Evolutionary conservation across 1,140 invertebrate species (phyloP).

Genomic region (Lutraria rhynchaena): DNA sequence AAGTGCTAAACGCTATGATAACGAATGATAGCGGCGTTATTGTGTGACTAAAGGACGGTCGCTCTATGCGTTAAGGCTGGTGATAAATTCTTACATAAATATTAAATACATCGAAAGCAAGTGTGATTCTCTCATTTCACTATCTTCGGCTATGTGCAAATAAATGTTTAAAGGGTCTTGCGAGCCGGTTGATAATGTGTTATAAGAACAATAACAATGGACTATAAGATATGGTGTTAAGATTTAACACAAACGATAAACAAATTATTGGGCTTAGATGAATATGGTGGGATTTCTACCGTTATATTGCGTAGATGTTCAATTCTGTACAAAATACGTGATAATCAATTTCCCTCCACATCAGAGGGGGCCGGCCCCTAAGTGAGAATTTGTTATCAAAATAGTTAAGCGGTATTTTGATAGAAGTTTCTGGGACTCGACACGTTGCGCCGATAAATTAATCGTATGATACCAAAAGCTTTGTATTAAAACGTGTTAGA

Average conservation of each 20-base stretch:
- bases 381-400: constrained; percentile 55
- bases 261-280: constrained; percentile 44
- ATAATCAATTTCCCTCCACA: constrained; percentile 20
- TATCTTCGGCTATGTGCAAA: constrained; percentile 28
- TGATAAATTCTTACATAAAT: constrained; percentile 52
- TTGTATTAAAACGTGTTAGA: not conserved
- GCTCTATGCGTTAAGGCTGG: constrained; percentile 14
- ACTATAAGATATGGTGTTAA: constrained; percentile 38
- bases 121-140: constrained; percentile 6
- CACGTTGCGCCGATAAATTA: constrained; percentile 14
- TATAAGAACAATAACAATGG: constrained; percentile 2
- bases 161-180: constrained; percentile 36
- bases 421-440: not conserved
- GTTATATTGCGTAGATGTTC: constrained; percentile 37
- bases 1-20: constrained; percentile 42
- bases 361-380: not conserved
- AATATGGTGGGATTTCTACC: constrained; percentile 25
- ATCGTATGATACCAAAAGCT: constrained; percentile 6
- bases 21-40: not conserved
- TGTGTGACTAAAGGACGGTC: not conserved
- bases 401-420: constrained; percentile 10
- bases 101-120: constrained; percentile 31
- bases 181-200: constrained; percentile 12
- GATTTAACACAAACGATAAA: constrained; percentile 45
- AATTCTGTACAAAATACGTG: not conserved